A percentile compares a stretch with the other conserved stretches of the same genome.
Evolutionary conservation across 2,797 vertebrate species (phyloP).

Genomic region (Chaunax sp.): DNA sequence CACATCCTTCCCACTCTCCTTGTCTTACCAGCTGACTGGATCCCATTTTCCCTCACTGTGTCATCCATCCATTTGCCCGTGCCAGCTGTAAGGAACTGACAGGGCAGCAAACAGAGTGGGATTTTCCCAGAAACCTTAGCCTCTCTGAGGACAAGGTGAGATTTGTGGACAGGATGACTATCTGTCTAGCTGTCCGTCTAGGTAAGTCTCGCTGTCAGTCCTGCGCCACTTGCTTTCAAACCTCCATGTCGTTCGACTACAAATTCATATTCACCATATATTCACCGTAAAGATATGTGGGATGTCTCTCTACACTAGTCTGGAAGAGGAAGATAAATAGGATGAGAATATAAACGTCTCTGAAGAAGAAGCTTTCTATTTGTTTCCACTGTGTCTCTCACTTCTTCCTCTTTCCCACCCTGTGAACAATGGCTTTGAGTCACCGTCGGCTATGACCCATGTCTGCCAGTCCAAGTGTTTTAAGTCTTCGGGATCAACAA

Average conservation of each 20-base stretch:
- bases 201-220: conserved; percentile 67
- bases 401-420: conserved; percentile 56
- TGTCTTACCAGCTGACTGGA: conserved; percentile 42
- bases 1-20: conserved; percentile 49
- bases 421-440: conserved; percentile 63
- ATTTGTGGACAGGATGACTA: conserved; percentile 67
- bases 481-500: conserved; percentile 41
- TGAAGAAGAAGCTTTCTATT: conserved; percentile 56
- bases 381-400: conserved; percentile 47
- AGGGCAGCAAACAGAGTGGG: conserved; percentile 59
- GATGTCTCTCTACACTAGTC: conserved; percentile 35
- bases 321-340: conserved; percentile 58
- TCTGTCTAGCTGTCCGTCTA: conserved; percentile 73
- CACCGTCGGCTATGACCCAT: conserved; percentile 45
- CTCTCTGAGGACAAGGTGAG: conserved; percentile 74
- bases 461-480: conserved; percentile 37
- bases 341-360: conserved; percentile 51
- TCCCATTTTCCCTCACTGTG: conserved; percentile 58
- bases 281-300: conserved; percentile 59
- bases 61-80: conserved; percentile 45
- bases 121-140: conserved; percentile 80
- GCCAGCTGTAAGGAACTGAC: conserved; percentile 68
- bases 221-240: conserved; percentile 47
- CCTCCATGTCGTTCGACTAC: conserved; percentile 16
- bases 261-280: conserved; percentile 52